These are phyloP conservation scores for Pseudomyrmex sp. DNA, from an alignment of 1,140 invertebrate species.

Conservation along the genomic window DNA sequence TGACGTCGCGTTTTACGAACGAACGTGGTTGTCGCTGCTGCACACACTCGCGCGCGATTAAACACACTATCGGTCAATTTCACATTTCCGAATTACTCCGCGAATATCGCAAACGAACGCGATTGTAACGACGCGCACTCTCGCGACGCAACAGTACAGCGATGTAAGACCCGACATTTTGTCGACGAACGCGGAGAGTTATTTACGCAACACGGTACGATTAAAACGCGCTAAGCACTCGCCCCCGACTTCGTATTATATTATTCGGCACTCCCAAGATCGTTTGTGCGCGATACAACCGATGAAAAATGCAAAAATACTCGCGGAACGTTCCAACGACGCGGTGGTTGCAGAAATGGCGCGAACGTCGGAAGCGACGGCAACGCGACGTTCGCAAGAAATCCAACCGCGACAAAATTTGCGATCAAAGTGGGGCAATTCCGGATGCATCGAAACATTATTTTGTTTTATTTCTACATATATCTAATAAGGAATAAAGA, in stretches of 20 bases:
- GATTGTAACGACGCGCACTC: too few relatives aligned
- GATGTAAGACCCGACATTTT: too few relatives aligned
- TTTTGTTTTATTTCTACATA: too few relatives aligned
- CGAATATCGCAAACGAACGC: too few relatives aligned
- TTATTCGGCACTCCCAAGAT: not conserved
- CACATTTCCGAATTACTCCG: not conserved
- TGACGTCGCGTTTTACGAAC: not conserved
- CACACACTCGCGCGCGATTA: not conserved
- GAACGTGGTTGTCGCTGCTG: not conserved
- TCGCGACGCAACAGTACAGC: not conserved
- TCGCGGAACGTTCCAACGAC: too few relatives aligned
- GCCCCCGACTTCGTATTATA: not conserved
- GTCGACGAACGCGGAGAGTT: not conserved
- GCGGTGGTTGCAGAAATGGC: too few relatives aligned
- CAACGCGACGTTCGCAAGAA: too few relatives aligned
- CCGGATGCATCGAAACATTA: too few relatives aligned
- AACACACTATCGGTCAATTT: not conserved
- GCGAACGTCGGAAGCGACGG: too few relatives aligned
- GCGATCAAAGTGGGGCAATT: too few relatives aligned
- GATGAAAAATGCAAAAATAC: not conserved
- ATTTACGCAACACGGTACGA: not conserved
- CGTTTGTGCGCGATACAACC: not conserved
- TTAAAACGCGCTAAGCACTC: not conserved
- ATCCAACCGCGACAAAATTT: too few relatives aligned
- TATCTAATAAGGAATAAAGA: too few relatives aligned